Conservation (phyloP, 1,140 invertebrate species). For the Brachionus asplanchnoidis region DNA sequence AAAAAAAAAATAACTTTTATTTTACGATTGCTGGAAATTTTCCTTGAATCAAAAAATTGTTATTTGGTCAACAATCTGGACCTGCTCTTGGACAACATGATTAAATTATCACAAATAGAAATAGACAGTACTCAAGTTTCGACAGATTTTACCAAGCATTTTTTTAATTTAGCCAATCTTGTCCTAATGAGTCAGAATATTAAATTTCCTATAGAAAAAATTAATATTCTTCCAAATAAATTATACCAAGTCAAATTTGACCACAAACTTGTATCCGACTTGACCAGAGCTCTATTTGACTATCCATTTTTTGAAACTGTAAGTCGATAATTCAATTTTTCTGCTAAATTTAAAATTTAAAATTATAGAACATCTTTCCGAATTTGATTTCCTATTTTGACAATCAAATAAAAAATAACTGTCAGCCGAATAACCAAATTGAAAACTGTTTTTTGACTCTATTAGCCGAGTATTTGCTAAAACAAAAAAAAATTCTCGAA, state of each 20-base stretch:
- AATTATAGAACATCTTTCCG: neutral
- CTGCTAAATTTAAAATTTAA: neutral
- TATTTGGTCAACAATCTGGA: slow-evolving; percentile 24
- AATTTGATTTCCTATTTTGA: slow-evolving; percentile 15
- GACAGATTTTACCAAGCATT: neutral
- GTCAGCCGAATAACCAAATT: neutral
- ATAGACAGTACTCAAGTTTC: neutral
- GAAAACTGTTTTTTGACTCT: neutral
- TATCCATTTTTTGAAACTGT: slow-evolving; percentile 41
- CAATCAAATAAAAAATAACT: neutral
- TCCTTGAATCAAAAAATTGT: neutral
- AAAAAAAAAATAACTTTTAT: slow-evolving; percentile 5
- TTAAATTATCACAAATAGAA: neutral
- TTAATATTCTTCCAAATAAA: neutral
- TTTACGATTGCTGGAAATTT: neutral
- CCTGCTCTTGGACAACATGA: neutral
- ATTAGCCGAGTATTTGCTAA: slow-evolving; percentile 16
- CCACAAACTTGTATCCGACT: slow-evolving; percentile 37
- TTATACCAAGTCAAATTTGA: slow-evolving; percentile 39
- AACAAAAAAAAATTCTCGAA: slow-evolving; percentile 22
- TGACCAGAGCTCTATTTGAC: slow-evolving; percentile 42
- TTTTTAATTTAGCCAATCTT: neutral
- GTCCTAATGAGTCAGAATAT: neutral
- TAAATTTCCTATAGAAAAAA: slow-evolving; percentile 16
- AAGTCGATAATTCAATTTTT: neutral